A percentile compares a stretch with the other conserved stretches of the same genome.
Evolutionary conservation across 2,113 vertebrate species (phyloP).

Genomic region (Muscicapa adusta): DNA sequence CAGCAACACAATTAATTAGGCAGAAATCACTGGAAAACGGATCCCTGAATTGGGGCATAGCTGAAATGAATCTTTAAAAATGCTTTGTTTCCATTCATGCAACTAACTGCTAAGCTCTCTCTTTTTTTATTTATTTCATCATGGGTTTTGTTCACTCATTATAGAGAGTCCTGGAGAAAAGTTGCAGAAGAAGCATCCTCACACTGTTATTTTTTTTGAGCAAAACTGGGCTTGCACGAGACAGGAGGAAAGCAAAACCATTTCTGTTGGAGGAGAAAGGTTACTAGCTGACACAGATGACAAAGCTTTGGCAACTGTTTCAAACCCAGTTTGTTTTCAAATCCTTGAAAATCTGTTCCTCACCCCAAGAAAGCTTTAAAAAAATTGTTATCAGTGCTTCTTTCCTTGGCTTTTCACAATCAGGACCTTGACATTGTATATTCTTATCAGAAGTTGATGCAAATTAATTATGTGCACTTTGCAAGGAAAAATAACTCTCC

Average conservation of each 20-base stretch:
- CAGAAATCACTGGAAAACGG: neutral
- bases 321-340: fast-evolving
- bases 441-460: slow-evolving; percentile 11
- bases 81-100: fast-evolving
- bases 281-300: neutral
- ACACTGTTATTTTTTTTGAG: neutral
- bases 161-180: neutral
- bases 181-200: neutral
- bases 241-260: neutral
- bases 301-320: neutral
- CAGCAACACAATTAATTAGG: neutral
- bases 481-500: neutral
- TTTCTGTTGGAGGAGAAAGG: neutral
- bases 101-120: neutral
- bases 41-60: neutral
- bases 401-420: slow-evolving; percentile 18
- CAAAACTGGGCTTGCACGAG: neutral
- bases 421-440: slow-evolving; percentile 7
- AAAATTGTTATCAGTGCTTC: neutral
- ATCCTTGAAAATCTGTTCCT: slow-evolving; percentile 33
- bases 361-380: neutral
- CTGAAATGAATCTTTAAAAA: neutral
- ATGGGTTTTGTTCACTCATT: neutral
- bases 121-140: neutral
- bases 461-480: neutral